Conservation (phyloP, 2,888 invertebrate species). For the Drosophila neonasuta region DNA sequence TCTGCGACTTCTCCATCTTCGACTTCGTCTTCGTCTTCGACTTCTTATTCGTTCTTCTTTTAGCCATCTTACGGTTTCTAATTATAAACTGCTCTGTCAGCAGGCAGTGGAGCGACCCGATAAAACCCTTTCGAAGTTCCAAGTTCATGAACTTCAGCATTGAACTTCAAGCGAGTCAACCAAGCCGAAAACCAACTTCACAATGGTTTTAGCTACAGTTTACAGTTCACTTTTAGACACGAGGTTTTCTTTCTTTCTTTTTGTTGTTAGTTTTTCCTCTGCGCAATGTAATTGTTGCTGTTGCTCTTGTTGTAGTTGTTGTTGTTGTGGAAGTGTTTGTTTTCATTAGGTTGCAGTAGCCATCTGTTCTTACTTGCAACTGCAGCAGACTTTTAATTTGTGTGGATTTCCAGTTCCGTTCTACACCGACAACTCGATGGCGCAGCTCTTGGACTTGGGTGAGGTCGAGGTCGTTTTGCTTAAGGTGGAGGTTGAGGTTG, state of each 20-base stretch:
- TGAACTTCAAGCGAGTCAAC: slow-evolving; percentile 66
- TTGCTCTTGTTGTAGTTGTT: slow-evolving; percentile 39
- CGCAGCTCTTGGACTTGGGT: slow-evolving; percentile 39
- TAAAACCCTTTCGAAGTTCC: slow-evolving; percentile 64
- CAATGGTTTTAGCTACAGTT: slow-evolving; percentile 49
- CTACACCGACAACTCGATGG: slow-evolving; percentile 23
- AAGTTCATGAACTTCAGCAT: slow-evolving; percentile 79
- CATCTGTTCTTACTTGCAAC: slow-evolving; percentile 62
- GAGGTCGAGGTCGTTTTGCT: slow-evolving; percentile 46
- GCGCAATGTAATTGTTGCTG: slow-evolving; percentile 21
- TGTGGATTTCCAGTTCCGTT: slow-evolving; percentile 68
- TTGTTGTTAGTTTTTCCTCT: slow-evolving; percentile 19
- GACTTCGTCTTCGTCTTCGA: slow-evolving; percentile 6
- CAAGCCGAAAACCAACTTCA: slow-evolving; percentile 65
- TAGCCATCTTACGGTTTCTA: slow-evolving; percentile 59
- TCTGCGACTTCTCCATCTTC: neutral
- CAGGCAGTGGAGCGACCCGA: slow-evolving; percentile 45
- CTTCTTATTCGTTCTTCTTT: neutral
- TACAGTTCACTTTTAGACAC: slow-evolving; percentile 48
- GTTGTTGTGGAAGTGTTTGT: slow-evolving; percentile 56
- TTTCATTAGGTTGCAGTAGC: slow-evolving; percentile 72
- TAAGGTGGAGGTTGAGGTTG: slow-evolving; percentile 21
- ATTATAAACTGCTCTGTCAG: slow-evolving; percentile 75
- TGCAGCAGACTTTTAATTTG: slow-evolving; percentile 70
- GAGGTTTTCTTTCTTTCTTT: slow-evolving; percentile 43